Evolutionary conservation across 2,888 invertebrate species (phyloP), one percentile per base, ranked within the genome.

Genomic region (Drosophila mimica): DNA sequence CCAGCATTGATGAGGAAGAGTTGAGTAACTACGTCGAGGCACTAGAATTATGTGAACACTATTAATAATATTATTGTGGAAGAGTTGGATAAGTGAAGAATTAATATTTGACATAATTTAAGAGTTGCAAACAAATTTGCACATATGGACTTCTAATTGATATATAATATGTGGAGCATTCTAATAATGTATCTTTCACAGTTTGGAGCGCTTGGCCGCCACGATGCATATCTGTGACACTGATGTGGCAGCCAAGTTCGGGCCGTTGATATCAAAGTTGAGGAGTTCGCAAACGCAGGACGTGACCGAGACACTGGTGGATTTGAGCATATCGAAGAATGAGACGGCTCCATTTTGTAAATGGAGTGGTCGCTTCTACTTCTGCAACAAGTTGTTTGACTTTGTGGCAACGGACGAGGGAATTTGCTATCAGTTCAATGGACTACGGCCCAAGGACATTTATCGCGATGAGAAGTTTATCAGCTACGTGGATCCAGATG

Each of bases 361-460:
- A 57, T 92, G 93, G 93, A 91, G 88, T 62, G 91, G 90, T 20
- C 86, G 93, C 3, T 92, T 88, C 67, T 92, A 92, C 62, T 93
- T 93, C 31, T 92, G 92, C 65, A 54, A 91, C 30, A 77, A 88
- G 28, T 70, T 93, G 28, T 91, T 93, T 25, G 87, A 90, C 68
- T 90, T 90, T 67, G 93, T 93, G 52, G 81, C 92, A 7, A 92
- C 92, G 17, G 93, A 92, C 59, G 93, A 92, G 75, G 92, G 92
- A 0, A 92, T 92, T 46, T 92, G 92, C 66, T 92, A 93, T 58
- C 93, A 93, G 59, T 93, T 92, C 54, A 92, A 92, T 76, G 92
- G 93, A 0, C 65, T 93, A 25, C 69, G 84, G 8, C 71, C 90
- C 17, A 80, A 79, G 74, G 92, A 92, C 57, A 90, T 92, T 9